phyloP scores from a whole-genome alignment of 2,888 invertebrate genomes.

The Cremastinae sp. region DNA sequence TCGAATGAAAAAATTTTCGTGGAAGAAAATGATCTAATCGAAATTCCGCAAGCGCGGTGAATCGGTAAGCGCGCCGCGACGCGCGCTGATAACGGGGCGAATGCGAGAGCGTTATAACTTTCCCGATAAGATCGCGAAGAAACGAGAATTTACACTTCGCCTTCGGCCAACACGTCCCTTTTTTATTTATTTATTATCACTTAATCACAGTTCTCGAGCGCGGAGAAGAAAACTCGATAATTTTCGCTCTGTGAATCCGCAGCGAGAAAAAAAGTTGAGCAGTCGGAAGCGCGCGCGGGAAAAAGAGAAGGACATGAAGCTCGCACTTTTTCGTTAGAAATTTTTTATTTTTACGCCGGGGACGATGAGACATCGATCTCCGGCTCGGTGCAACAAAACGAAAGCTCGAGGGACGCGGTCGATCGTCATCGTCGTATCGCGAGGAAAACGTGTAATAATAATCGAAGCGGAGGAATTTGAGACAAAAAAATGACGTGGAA shows the following conservation, averaged over 20 bases:
- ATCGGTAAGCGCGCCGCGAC: slow-evolving; percentile 10
- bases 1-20: too few species aligned
- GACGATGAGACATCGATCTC: too few species aligned
- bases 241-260: neutral
- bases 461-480: slow-evolving; percentile 32
- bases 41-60: slow-evolving; percentile 5
- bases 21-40: slow-evolving; percentile 19
- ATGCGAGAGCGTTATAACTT: slow-evolving; percentile 20
- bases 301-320: too few species aligned
- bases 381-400: too few species aligned
- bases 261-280: neutral
- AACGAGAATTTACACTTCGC: neutral
- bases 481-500: slow-evolving; percentile 24
- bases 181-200: too few species aligned
- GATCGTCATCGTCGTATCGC: slow-evolving; percentile 9
- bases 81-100: neutral
- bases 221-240: neutral
- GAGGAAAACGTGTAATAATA: slow-evolving; percentile 24
- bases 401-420: neutral
- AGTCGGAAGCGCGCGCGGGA: too few species aligned
- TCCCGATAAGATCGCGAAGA: slow-evolving; percentile 10
- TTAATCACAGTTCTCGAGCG: neutral
- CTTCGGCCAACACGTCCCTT: neutral
- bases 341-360: too few species aligned
- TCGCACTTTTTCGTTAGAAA: too few species aligned